phyloP scores from a whole-genome alignment of 2,888 invertebrate species.

The Xestia xanthographa region DNA sequence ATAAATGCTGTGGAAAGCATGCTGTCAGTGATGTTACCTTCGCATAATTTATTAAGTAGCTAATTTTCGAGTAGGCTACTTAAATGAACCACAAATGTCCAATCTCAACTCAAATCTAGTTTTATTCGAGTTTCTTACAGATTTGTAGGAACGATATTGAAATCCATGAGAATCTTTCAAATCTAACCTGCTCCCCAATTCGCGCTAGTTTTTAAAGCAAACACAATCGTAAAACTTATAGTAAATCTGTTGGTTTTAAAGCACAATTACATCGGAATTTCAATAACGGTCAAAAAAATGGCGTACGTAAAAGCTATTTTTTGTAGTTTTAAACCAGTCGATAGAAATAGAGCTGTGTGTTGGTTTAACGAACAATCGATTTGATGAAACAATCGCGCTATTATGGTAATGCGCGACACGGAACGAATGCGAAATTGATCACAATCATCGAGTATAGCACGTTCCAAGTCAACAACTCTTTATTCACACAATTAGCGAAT shows the following conservation, averaged over 20 bases:
- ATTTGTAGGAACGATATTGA: conserved; percentile 7
- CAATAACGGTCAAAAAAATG: conserved; percentile 40
- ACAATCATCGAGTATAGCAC: conserved; percentile 59
- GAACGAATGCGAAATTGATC: conserved; percentile 74
- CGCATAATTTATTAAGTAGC: not conserved
- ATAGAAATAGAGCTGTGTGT: conserved; percentile 57
- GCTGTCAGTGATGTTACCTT: conserved; percentile 10
- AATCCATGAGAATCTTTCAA: conserved; percentile 7
- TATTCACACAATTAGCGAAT: conserved; percentile 61
- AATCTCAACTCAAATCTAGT: conserved; percentile 29
- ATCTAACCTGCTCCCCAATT: conserved; percentile 21
- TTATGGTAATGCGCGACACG: conserved; percentile 77
- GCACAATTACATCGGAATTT: conserved; percentile 56
- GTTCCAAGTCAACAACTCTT: conserved; percentile 60
- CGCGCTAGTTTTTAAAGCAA: conserved; percentile 42
- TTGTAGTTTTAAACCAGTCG: conserved; percentile 48
- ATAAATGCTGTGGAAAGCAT: not conserved
- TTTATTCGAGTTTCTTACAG: conserved; percentile 3
- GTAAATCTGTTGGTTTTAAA: conserved; percentile 14
- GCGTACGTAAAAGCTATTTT: conserved; percentile 42
- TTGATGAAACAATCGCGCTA: conserved; percentile 76
- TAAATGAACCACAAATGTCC: not conserved
- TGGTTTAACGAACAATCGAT: conserved; percentile 75
- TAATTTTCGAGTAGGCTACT: not conserved
- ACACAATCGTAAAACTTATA: too few relatives aligned